Evolutionary conservation across 1,140 invertebrate genomes (phyloP).

Genomic region (Akabosia matsudoensis): DNA sequence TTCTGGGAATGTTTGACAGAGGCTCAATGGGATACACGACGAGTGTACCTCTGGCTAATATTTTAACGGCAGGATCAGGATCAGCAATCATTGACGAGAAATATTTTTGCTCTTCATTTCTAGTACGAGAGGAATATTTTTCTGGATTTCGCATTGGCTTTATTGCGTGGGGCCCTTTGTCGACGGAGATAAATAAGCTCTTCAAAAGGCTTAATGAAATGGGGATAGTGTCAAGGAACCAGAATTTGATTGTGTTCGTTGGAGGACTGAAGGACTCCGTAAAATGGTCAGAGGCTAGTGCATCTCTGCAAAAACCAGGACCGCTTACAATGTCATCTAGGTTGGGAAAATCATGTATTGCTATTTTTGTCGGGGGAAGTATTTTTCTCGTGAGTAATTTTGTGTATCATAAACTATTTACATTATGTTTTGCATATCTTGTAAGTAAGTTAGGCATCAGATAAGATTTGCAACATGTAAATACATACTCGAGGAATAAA

Average conservation of each 20-base stretch:
- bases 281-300: neutral
- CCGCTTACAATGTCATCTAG: neutral
- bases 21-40: neutral
- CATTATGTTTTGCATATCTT: too few species aligned
- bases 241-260: neutral
- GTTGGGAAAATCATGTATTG: neutral
- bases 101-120: neutral
- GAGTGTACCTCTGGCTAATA: neutral
- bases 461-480: too few species aligned
- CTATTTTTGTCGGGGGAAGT: too few species aligned
- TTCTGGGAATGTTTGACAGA: neutral
- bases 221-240: neutral
- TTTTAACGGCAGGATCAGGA: neutral
- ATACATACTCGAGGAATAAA: too few species aligned
- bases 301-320: neutral
- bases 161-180: neutral
- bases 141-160: neutral
- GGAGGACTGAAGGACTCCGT: neutral
- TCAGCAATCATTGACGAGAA: neutral
- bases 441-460: too few species aligned
- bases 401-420: too few species aligned
- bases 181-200: neutral
- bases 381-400: too few species aligned
- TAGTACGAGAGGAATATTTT: neutral
- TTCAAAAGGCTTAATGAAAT: neutral